Conservation (phyloP, 2,888 invertebrate genomes). For the Aphodius granarius region DNA sequence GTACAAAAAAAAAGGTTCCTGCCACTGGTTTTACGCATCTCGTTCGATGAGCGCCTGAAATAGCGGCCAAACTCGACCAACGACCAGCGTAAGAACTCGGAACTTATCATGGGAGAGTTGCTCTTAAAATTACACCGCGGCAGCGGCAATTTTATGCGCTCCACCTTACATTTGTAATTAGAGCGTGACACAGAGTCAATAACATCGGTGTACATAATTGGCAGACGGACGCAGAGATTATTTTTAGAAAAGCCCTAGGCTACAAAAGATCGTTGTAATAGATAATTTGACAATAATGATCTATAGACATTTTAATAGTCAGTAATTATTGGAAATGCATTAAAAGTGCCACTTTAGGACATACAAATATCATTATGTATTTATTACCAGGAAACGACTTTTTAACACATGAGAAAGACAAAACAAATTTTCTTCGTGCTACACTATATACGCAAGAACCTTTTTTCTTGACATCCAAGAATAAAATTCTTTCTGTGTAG, state of each 20-base stretch:
- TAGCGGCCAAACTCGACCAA: background rate
- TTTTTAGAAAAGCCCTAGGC: background rate
- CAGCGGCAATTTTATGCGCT: background rate
- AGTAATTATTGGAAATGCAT: no score
- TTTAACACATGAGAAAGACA: no score
- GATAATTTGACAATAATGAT: no score
- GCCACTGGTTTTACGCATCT: background rate
- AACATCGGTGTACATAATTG: background rate
- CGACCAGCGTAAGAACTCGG: background rate
- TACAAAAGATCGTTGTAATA: no score
- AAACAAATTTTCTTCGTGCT: no score
- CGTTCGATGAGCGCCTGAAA: background rate
- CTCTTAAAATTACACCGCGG: background rate
- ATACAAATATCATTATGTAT: no score
- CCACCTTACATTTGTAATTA: background rate
- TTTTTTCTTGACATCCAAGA: no score
- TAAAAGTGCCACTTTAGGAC: no score
- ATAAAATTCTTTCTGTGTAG: no score
- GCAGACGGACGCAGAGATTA: background rate
- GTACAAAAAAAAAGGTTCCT: background rate
- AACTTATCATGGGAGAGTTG: background rate
- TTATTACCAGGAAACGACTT: no score
- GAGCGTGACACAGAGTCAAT: background rate
- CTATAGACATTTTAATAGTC: no score
- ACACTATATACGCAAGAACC: no score